Conservation (phyloP, 2,888 invertebrate genomes). For the Cosmorhoe ocellata region DNA sequence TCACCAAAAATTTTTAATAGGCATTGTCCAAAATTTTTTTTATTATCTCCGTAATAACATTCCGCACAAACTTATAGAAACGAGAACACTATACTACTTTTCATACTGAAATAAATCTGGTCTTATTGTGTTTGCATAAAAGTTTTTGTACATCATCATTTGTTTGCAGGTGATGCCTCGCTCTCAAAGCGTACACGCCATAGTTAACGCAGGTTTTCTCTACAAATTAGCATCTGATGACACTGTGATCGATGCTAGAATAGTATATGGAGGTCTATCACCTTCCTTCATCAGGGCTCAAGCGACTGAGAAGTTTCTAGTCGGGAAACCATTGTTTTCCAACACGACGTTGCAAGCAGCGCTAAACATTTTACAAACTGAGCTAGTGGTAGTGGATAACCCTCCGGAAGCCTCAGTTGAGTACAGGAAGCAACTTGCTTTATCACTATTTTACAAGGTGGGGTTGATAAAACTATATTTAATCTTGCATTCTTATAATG, state of each 20-base stretch:
- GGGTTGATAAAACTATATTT: too few species aligned
- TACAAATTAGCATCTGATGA: constrained; percentile 75
- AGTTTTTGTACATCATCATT: too few species aligned
- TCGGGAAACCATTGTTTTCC: constrained; percentile 66
- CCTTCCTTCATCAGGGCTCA: constrained; percentile 69
- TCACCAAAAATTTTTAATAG: too few species aligned
- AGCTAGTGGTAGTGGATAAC: constrained; percentile 47
- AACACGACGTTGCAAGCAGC: constrained; percentile 65
- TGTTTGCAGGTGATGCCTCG: constrained; percentile 86
- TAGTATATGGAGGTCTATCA: constrained; percentile 84
- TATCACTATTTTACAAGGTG: constrained; percentile 83
- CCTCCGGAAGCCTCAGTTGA: constrained; percentile 80
- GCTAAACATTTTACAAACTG: constrained; percentile 45
- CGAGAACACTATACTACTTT: too few species aligned
- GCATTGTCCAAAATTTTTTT: too few species aligned
- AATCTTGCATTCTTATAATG: too few species aligned
- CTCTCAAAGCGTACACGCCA: constrained; percentile 88
- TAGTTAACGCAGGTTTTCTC: constrained; percentile 88
- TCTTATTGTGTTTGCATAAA: too few species aligned
- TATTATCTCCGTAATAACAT: too few species aligned
- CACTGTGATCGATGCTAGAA: constrained; percentile 66
- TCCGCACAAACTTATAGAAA: too few species aligned
- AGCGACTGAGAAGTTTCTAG: constrained; percentile 74
- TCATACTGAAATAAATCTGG: too few species aligned
- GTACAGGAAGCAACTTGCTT: constrained; percentile 83